Conservation (phyloP, 2,113 vertebrate species). For the Chlamydotis undulata region DNA sequence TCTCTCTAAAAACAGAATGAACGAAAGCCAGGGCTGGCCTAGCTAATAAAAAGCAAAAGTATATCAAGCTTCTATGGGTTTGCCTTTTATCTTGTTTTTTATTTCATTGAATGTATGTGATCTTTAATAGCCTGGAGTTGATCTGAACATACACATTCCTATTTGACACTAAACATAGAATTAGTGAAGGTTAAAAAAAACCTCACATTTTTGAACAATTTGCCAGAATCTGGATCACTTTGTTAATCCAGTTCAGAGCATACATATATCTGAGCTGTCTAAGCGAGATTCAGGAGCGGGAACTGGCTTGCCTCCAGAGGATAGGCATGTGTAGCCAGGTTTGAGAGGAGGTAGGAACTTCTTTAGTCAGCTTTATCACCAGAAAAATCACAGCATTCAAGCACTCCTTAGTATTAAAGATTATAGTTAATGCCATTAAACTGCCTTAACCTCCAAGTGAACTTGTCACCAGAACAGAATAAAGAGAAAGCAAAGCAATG, state of each 20-base stretch:
- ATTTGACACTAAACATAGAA: background rate
- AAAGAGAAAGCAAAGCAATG: background rate
- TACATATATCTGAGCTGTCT: background rate
- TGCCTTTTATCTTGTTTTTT: background rate
- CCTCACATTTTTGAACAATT: background rate
- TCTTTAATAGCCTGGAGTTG: background rate
- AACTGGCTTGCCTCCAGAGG: background rate
- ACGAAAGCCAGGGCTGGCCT: background rate
- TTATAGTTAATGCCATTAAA: background rate
- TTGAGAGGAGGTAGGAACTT: background rate
- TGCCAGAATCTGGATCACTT: background rate
- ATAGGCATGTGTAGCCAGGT: background rate
- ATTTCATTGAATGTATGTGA: background rate
- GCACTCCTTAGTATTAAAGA: background rate
- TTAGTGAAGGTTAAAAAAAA: background rate
- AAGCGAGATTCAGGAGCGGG: background rate
- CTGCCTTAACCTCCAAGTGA: background rate
- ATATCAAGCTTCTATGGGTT: background rate
- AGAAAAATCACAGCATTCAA: background rate
- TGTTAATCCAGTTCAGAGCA: background rate
- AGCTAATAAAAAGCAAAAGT: background rate
- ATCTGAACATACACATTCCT: background rate
- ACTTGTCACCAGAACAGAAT: constrained; percentile 8
- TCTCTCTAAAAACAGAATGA: background rate
- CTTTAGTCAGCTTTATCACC: background rate